Conservation (phyloP, 1,140 invertebrate genomes). For the Lysiphlebus fabarum region DNA sequence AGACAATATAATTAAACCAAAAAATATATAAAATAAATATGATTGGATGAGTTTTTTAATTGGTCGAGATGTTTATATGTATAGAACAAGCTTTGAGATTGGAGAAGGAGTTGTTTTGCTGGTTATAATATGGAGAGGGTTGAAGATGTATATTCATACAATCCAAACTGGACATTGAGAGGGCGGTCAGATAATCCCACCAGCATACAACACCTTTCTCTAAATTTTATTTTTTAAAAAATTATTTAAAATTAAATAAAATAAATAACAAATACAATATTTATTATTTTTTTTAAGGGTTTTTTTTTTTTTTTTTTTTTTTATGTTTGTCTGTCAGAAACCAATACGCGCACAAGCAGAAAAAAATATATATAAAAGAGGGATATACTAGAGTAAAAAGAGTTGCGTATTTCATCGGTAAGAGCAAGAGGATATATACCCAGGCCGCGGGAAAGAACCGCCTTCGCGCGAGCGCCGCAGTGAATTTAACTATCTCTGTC, state of each 20-base stretch:
- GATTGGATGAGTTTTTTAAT: constrained; percentile 46
- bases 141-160: constrained; percentile 26
- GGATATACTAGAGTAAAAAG: neutral
- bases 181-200: constrained; percentile 50
- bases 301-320: no score
- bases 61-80: constrained; percentile 41
- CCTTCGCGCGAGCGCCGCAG: constrained; percentile 30
- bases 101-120: constrained; percentile 13
- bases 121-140: constrained; percentile 20
- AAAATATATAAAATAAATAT: no score
- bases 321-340: no score
- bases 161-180: constrained; percentile 24
- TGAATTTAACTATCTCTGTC: neutral
- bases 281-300: no score
- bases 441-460: constrained; percentile 29
- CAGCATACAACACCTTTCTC: constrained; percentile 41
- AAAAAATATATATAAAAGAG: constrained; percentile 9
- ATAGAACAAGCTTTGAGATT: constrained; percentile 27
- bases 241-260: no score
- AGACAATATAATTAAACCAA: no score
- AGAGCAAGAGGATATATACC: constrained; percentile 2
- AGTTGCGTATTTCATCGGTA: no score
- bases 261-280: no score
- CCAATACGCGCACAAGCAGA: constrained; percentile 14
- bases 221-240: neutral